These are phyloP conservation scores for Ptychobarbus kaznakovi DNA, from an alignment of 2,797 vertebrate genomes.

Conservation along the genomic window DNA sequence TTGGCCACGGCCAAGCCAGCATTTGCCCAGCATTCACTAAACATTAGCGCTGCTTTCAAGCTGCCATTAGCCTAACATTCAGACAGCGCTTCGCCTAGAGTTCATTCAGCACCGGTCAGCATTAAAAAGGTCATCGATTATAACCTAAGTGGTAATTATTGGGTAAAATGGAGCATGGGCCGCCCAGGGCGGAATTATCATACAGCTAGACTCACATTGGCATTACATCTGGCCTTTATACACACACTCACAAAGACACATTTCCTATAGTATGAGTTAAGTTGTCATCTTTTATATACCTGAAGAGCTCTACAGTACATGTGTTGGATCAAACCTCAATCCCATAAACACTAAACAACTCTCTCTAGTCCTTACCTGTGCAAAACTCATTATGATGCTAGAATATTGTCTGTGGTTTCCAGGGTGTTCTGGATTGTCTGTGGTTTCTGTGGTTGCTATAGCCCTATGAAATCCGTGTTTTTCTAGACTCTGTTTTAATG, in stretches of 20 bases:
- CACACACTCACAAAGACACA: conserved; percentile 18
- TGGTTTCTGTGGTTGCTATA: not conserved
- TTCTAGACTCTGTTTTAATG: not conserved
- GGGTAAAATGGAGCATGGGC: conserved; percentile 50
- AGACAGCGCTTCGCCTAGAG: not conserved
- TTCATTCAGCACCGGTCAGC: conserved; percentile 38
- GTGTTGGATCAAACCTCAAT: conserved; percentile 27
- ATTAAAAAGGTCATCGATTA: conserved; percentile 52
- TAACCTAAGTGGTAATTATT: conserved; percentile 50
- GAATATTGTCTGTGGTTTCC: not conserved
- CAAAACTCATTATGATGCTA: not conserved
- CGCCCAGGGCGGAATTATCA: conserved; percentile 31
- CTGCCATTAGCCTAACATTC: conserved; percentile 27
- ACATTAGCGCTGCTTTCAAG: conserved; percentile 22
- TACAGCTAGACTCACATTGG: conserved; percentile 27
- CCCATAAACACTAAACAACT: not conserved
- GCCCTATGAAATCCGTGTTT: not conserved
- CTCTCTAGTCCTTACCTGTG: not conserved
- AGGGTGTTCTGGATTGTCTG: not conserved
- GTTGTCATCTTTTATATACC: conserved; percentile 38
- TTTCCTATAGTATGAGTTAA: conserved; percentile 21
- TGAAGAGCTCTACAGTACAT: conserved; percentile 19
- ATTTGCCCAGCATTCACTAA: conserved; percentile 17
- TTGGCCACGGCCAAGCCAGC: conserved; percentile 13
- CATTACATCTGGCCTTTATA: conserved; percentile 37